Percentiles rank a stretch among this genome's conserved stretches.
Conservation (phyloP, 2,888 invertebrate genomes). For the Notodonta ziczac region DNA sequence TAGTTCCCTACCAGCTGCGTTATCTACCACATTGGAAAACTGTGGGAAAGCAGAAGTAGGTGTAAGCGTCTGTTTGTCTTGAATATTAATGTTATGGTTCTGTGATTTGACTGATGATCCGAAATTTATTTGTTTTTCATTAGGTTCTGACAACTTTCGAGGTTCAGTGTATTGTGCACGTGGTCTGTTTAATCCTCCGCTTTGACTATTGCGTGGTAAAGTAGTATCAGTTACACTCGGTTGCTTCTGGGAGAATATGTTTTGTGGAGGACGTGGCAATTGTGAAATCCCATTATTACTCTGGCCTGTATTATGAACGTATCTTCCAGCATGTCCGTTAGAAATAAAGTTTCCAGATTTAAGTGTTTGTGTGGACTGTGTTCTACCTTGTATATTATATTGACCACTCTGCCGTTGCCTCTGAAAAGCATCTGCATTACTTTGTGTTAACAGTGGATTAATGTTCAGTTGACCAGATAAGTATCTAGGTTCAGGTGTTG, state of each 20-base stretch:
- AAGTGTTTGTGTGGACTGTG: conserved; percentile 43
- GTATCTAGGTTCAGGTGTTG: conserved; percentile 69
- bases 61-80: conserved; percentile 51
- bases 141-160: conserved; percentile 43
- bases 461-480: conserved; percentile 53
- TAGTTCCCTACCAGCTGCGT: conserved; percentile 52
- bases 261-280: conserved; percentile 44
- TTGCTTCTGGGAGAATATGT: conserved; percentile 47
- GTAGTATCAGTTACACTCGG: conserved; percentile 34
- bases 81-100: conserved; percentile 33
- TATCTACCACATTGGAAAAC: conserved; percentile 48
- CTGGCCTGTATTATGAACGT: conserved; percentile 36
- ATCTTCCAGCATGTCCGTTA: conserved; percentile 54
- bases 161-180: conserved; percentile 50
- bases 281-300: conserved; percentile 38
- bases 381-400: conserved; percentile 46
- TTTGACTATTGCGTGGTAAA: conserved; percentile 24
- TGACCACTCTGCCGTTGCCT: conserved; percentile 58
- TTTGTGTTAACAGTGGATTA: conserved; percentile 41
- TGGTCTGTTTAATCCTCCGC: conserved; percentile 48
- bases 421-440: conserved; percentile 58
- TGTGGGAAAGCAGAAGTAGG: conserved; percentile 38
- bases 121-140: conserved; percentile 48
- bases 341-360: conserved; percentile 42
- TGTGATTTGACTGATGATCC: conserved; percentile 51